Evolutionary conservation across 2,888 invertebrate species (phyloP).

Genomic region (Agrotis puta): DNA sequence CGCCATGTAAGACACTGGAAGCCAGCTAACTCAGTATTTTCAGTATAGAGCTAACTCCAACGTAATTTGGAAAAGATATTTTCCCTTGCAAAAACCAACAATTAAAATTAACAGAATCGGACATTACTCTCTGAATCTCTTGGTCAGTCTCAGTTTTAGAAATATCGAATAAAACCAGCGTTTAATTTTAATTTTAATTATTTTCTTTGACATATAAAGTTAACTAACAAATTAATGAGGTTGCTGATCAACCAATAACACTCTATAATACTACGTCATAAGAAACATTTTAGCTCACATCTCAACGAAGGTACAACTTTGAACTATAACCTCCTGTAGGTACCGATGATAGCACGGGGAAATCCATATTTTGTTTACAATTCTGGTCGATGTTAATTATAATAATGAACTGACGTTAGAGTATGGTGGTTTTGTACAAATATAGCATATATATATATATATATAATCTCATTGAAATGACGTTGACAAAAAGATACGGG

Average conservation of each 20-base stretch:
- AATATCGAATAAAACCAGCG: constrained; percentile 3
- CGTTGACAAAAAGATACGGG: constrained; percentile 8
- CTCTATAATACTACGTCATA: constrained; percentile 11
- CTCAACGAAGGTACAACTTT: constrained; percentile 19
- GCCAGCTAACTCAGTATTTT: background rate
- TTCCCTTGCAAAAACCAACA: background rate
- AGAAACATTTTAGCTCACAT: constrained; percentile 11
- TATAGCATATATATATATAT: no score
- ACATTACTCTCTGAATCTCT: background rate
- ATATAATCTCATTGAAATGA: constrained; percentile 2
- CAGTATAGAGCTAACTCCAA: background rate
- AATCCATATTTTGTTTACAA: constrained; percentile 55
- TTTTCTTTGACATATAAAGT: background rate
- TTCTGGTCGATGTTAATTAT: constrained; percentile 43
- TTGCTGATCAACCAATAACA: constrained; percentile 8
- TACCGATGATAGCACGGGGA: constrained; percentile 49
- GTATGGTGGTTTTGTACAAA: constrained; percentile 13
- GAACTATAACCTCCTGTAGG: constrained; percentile 49
- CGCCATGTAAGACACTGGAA: background rate
- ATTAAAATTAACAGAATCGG: background rate
- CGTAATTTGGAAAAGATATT: background rate
- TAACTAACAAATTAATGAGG: background rate
- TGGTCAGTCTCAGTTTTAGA: background rate
- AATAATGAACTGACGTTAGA: constrained; percentile 40
- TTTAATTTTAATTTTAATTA: background rate